Base-by-base conservation (phyloP, 2,888 invertebrate genomes). In the Smittia aterrima region DNA sequence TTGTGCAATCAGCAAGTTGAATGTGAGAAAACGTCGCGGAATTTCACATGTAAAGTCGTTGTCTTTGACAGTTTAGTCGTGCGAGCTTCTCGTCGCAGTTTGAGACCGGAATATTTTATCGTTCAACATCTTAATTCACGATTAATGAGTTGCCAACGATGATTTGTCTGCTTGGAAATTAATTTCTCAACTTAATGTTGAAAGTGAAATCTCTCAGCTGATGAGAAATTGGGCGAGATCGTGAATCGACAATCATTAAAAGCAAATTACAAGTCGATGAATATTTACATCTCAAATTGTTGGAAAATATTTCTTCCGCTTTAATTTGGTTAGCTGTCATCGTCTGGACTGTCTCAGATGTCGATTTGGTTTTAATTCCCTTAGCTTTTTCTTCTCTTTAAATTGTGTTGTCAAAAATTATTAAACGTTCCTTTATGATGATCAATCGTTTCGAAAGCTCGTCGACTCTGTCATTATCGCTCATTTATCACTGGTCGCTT, bases 401-500 rank as follows among this genome's bases (percentile, higher is more conserved):
- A 58, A 18, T 22, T 22, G 3, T 22, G 58, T 58, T 58, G 47
- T 47, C 58, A 58, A 58, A 22, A 58, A 22, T 11, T 9, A 22
- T 58, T 58, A 22, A 58, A 58, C 22, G 58, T 13, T 58, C 3
- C 13, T n/a, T 22, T 1, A 22, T 13, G 58, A 58, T 58, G 20
- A 58, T 58, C 58, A 58, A 58, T 58, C 22, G 58, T 16, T 47
- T 47, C 18, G 22, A 58, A 58, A 22, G 58, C 58, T 58, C n/a
- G 18, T 3, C 22, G 22, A 58, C 40, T 67, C 67, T 67, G 70
- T 70, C 53, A 70, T 70, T 53, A 70, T n/a, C 13, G 27, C 11
- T 54, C 70, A 70, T 70, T 70, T 70, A 70, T 70, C 70, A 27
- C 20, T 4, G 20, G 25, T 18, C 38, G 22, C 24, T 20, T 54